Conservation (phyloP, 2,113 vertebrate genomes). For the Elephas maximus region DNA sequence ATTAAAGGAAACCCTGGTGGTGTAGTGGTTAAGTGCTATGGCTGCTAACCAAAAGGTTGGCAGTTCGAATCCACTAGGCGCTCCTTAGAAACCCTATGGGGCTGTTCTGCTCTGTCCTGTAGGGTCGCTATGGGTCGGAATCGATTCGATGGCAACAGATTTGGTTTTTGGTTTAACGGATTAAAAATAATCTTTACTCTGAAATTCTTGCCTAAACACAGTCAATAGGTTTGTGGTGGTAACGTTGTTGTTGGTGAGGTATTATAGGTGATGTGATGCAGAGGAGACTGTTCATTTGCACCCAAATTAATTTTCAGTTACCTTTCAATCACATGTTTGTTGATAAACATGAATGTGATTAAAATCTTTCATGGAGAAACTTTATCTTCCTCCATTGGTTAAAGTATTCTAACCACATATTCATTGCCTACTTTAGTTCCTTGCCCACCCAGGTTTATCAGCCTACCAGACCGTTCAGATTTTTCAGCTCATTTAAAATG, state of each 20-base stretch:
- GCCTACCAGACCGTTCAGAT: not conserved
- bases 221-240: not conserved
- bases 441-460: not conserved
- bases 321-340: not conserved
- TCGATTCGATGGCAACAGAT: too few species aligned
- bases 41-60: too few species aligned
- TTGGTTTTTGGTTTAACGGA: too few species aligned
- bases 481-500: not conserved
- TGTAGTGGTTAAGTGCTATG: too few species aligned
- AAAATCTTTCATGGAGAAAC: not conserved
- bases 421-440: conserved; percentile 13
- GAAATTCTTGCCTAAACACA: not conserved
- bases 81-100: too few species aligned
- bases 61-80: too few species aligned
- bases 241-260: not conserved
- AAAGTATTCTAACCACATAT: not conserved
- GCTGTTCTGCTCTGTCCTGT: too few species aligned
- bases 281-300: conserved; percentile 7
- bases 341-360: conserved; percentile 29
- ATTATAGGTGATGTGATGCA: not conserved
- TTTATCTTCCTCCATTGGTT: not conserved
- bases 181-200: conserved; percentile 54
- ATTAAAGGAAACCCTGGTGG: not conserved
- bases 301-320: not conserved
- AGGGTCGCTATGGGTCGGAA: too few species aligned